Evolutionary conservation across 1,140 invertebrate species (phyloP), one percentile per base, ranked within the genome.

Genomic region (Tetraneura akinire): DNA sequence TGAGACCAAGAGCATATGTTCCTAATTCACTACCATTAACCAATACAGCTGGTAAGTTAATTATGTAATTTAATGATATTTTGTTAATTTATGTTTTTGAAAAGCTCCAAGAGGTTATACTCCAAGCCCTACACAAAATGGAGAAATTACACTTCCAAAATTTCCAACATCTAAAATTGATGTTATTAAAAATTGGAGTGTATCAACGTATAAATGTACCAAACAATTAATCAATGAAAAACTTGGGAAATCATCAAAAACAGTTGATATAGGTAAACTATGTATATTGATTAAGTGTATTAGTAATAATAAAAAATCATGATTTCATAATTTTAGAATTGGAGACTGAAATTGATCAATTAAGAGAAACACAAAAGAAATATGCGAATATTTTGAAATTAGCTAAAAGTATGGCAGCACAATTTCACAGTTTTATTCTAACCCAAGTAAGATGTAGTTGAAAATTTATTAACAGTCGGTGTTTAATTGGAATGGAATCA

Each of bases 171-270:
- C 89, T 82, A 93, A 91, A 87, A 93, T 98, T 85, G 96, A 98
- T 85, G 91, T 92, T 51, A 88, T 98, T 55, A 95, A 94, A 85
- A 95, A 94, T 84, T 98, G 97, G 97, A 95, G 95, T 84, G 94
- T 98, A 84, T 97, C 96, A 80, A 98, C 96, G 1, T 98, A 97
- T 85, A 98, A 98, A 86, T 98, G 96, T 85, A 98, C 96, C 0
- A 94, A 94, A 83, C 96, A 98, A 86, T 88, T 97, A 60, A 91
- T 98, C 86, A 94, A 96, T 84, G 96, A 98, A 86, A 96, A 95
- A 87, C 87, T 98, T 62, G 96, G 96, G 3, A 97, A 97, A 88
- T 92, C 93, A 53, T 94, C 94, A 18, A 89, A 94, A 81, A 98
- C 96, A 49, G 92, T 96, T 80, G 95, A 97, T 87, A 90, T 93